phyloP scores from a whole-genome alignment of 2,113 vertebrate genomes.

The Percopsis transmontana region DNA sequence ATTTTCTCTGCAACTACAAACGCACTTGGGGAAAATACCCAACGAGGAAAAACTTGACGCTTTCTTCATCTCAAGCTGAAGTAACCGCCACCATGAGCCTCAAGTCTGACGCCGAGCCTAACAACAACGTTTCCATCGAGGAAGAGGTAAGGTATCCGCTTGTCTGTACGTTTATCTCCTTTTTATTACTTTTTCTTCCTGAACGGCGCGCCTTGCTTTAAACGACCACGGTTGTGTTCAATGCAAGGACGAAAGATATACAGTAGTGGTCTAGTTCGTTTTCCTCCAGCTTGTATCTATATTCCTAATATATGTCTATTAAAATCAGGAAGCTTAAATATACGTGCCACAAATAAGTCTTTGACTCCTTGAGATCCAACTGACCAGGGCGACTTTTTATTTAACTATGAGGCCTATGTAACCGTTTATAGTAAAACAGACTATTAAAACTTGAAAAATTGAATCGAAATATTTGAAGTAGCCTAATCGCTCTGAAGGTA shows the following conservation, averaged over 20 bases:
- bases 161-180: not conserved
- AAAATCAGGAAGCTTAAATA: not conserved
- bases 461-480: no score
- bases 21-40: constrained; percentile 65
- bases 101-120: constrained; percentile 75
- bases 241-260: not conserved
- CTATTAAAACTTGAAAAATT: no score
- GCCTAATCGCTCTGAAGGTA: no score
- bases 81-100: constrained; percentile 71
- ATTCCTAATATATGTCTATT: not conserved
- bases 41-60: constrained; percentile 48
- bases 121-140: constrained; percentile 75
- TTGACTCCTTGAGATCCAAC: no score
- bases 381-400: no score
- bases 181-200: not conserved
- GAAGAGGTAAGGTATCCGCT: constrained; percentile 74
- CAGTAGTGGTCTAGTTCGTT: not conserved
- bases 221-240: not conserved
- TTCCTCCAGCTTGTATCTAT: no score
- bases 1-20: constrained; percentile 61
- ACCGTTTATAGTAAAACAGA: no score
- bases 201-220: not conserved
- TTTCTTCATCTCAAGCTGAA: constrained; percentile 46
- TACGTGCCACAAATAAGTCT: no score
- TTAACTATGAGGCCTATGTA: no score